Base-by-base conservation (phyloP, 2,113 vertebrate genomes). In the Cyanoramphus novaezelandiae region DNA sequence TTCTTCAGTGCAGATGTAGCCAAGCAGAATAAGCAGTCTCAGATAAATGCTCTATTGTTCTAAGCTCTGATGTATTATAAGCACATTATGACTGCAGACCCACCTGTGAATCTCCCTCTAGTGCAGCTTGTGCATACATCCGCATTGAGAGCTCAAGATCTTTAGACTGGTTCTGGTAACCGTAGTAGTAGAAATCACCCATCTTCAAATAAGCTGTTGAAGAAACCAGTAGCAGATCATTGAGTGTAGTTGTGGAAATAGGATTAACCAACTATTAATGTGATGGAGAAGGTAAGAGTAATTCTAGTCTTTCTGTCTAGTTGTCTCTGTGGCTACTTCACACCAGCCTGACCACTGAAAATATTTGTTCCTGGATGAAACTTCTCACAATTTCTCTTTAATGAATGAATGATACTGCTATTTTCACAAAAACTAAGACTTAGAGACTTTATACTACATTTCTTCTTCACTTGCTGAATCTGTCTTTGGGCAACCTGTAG, bases 131-230 rank as follows among this genome's bases (percentile, higher is more conserved):
- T 76, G 98, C 98, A 0, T 99, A 99, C 98, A 99, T 99, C 72
- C 95, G 94, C 95, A 99, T 79, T 7, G 99, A 98, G 88, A 96
- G 76, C 86, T 97, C 97, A 7, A 98, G 93, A 65, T 98, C 97
- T 96, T 95, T 97, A 14, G 97, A 96, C 47, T 97, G 97, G 83
- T 97, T 97, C 86, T 97, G 96, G 92, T 97, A 97, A 55, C 98
- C 98, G 7, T 98, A 98, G 83, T 98, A 98, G 97, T 99, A 99
- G 95, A 98, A 98, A 95, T 99, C 99, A 4, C 99, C 99, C 98
- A 99, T 99, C 97, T 98, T 99, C 97, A 99, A 96, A 94, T 99
- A 98, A 35, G 98, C 99, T 99, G 95, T 57, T 80, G 80, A 91
- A 93, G 39, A 84, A 90, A 86, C 4, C 50, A 88, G 50, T 3